These are phyloP conservation scores for Percina caprodes DNA, from an alignment of 2,113 vertebrate species.

Conservation along the genomic window DNA sequence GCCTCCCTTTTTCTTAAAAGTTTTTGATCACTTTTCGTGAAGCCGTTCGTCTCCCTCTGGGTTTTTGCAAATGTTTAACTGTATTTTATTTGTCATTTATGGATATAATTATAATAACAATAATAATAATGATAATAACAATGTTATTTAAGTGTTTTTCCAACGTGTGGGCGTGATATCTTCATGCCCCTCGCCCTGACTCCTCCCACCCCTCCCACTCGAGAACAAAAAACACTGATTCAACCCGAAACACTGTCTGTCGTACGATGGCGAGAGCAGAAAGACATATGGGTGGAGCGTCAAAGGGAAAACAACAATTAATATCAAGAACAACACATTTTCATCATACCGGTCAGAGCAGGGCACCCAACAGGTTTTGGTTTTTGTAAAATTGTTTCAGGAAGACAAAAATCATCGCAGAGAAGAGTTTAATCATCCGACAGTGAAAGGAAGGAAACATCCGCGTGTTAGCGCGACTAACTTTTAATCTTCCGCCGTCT, in stretches of 20 bases:
- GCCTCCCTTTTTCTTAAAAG: constrained; percentile 64
- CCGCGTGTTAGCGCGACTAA: no score
- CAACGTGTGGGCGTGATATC: constrained; percentile 57
- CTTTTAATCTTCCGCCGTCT: neutral
- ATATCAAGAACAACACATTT: constrained; percentile 20
- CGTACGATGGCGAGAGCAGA: constrained; percentile 30
- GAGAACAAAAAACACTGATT: constrained; percentile 73
- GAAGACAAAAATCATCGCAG: constrained; percentile 70
- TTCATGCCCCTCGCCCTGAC: constrained; percentile 58
- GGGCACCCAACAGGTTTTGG: constrained; percentile 55
- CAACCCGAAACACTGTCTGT: constrained; percentile 78
- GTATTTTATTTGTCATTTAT: constrained; percentile 69
- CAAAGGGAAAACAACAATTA: constrained; percentile 35
- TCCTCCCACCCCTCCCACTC: constrained; percentile 62
- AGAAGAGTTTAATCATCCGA: constrained; percentile 28
- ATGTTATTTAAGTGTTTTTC: constrained; percentile 54
- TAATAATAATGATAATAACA: constrained; percentile 51
- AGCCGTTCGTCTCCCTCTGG: constrained; percentile 67
- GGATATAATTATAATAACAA: constrained; percentile 66
- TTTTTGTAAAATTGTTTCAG: constrained; percentile 60
- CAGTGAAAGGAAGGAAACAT: neutral
- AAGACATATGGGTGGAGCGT: constrained; percentile 32
- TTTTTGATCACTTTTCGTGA: constrained; percentile 71
- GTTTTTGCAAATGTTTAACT: constrained; percentile 73
- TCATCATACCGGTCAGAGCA: constrained; percentile 16